Evolutionary conservation across 92 coral and sea anemone species (phyloP).

Genomic region (Paramuricea clavata): DNA sequence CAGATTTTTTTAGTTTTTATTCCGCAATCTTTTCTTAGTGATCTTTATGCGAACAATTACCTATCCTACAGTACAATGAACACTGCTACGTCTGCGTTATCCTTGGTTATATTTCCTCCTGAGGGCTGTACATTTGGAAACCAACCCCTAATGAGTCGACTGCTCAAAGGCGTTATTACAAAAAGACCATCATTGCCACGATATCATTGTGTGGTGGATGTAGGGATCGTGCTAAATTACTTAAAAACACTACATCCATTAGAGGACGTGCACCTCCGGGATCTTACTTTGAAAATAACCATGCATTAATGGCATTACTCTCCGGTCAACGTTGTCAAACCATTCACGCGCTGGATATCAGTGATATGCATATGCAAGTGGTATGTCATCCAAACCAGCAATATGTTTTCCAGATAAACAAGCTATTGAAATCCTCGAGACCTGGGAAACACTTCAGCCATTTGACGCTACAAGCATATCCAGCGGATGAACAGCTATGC

Average conservation of each 20-base stretch:
- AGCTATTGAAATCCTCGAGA: background rate
- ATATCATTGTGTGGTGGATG: background rate
- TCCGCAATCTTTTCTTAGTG: no score
- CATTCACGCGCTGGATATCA: background rate
- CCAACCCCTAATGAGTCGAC: background rate
- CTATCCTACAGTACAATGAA: background rate
- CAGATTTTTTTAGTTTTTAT: no score
- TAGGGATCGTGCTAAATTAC: background rate
- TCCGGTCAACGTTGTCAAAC: constrained; percentile 16
- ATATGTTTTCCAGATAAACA: background rate
- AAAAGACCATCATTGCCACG: constrained; percentile 20
- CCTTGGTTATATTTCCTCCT: constrained; percentile 4
- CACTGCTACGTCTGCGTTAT: background rate
- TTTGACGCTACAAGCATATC: background rate
- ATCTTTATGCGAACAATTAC: background rate
- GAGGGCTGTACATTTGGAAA: constrained; percentile 12
- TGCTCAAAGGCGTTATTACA: constrained; percentile 4
- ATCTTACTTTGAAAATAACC: constrained; percentile 7
- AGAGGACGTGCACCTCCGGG: background rate
- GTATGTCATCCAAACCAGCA: background rate
- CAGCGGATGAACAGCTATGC: constrained; percentile 3
- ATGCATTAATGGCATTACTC: constrained; percentile 19
- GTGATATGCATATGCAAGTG: background rate
- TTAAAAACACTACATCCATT: constrained; percentile 16
- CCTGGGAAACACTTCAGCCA: constrained; percentile 1